Conservation (phyloP, 2,113 vertebrate species). For the Rhineura floridana region DNA sequence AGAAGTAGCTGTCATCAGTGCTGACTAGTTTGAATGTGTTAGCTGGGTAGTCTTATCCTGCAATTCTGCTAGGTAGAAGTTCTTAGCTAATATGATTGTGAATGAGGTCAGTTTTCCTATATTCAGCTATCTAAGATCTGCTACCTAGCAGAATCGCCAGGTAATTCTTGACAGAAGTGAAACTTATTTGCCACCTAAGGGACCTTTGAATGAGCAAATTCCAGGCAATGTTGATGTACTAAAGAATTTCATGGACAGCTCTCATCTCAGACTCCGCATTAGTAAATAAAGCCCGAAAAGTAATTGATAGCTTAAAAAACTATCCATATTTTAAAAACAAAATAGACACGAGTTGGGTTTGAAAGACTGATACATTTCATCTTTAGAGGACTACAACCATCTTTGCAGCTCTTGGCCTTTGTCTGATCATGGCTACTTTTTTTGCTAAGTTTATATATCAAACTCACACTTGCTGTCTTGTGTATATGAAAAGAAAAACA, state of each 20-base stretch:
- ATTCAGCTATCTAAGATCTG: too few relatives aligned
- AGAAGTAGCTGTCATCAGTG: not conserved
- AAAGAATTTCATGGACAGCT: conserved; percentile 72
- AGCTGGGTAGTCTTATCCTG: not conserved
- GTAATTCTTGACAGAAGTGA: conserved; percentile 49
- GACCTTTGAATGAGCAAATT: conserved; percentile 74
- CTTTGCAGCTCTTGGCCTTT: conserved; percentile 74
- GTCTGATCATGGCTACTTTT: conserved; percentile 74
- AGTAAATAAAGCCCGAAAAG: conserved; percentile 79
- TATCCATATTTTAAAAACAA: conserved; percentile 73
- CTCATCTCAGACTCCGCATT: conserved; percentile 62
- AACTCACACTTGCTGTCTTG: conserved; percentile 67
- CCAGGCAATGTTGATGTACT: conserved; percentile 78
- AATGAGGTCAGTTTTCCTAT: too few relatives aligned
- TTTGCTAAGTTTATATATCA: conserved; percentile 69
- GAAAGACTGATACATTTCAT: conserved; percentile 56
- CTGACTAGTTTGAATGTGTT: conserved; percentile 32
- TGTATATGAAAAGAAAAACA: conserved; percentile 75
- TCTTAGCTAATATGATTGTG: conserved; percentile 20
- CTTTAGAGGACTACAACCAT: conserved; percentile 56
- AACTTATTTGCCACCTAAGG: not conserved
- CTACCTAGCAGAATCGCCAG: too few relatives aligned
- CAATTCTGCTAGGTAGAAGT: conserved; percentile 35
- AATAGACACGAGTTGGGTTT: conserved; percentile 73
- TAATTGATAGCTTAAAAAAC: conserved; percentile 76